Evolutionary conservation across 2,113 vertebrate genomes (phyloP), one percentile per base, ranked within the genome.

Genomic region (Elephas maximus): DNA sequence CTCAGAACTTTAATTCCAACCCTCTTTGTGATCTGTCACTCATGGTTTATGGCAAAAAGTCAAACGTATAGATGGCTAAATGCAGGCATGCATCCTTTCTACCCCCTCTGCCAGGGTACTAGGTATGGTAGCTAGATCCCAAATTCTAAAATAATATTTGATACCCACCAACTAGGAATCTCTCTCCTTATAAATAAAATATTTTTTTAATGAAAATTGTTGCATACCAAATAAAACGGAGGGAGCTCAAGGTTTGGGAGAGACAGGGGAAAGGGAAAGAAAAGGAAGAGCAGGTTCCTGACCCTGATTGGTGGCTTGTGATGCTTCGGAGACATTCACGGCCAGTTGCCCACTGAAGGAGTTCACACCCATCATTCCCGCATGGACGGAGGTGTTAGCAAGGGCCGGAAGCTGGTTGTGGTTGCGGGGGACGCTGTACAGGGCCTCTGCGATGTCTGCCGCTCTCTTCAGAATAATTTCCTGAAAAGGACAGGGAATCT

Each of bases 391-490:
- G 76, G 99, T 99, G 98, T 99, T 99, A 88, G 98, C 98, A 63
- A 99, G 99, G 62, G 99, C 98, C 0, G 99, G 99, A 53, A 99
- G 99, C 98, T 99, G 99, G 98, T 99, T 99, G 98, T 99, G 99
- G 98, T 99, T 99, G 96, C 99, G 99, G 5, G 99, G 99, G 53
- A 99, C 99, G 18, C 99, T 99, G 99, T 99, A 99, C n/a, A 99
- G 99, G 5, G 99, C 99, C 98, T 99, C 99, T 0, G 99, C 99
- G 0, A 99, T 99, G 98, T 99, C 99, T 0, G 99, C 99, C 0
- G 99, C 99, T 97, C 99, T 99, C 98, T 99, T 99, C 97, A 99
- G 98, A 97, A 99, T 99, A 96, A 99, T 99, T 98, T 99, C 99
- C 99, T 99, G 21, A 87, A 96, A 89, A 96, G 94, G 30, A 0